phyloP scores from a whole-genome alignment of 2,888 invertebrate species.

The Strigamia transsilvanica region DNA sequence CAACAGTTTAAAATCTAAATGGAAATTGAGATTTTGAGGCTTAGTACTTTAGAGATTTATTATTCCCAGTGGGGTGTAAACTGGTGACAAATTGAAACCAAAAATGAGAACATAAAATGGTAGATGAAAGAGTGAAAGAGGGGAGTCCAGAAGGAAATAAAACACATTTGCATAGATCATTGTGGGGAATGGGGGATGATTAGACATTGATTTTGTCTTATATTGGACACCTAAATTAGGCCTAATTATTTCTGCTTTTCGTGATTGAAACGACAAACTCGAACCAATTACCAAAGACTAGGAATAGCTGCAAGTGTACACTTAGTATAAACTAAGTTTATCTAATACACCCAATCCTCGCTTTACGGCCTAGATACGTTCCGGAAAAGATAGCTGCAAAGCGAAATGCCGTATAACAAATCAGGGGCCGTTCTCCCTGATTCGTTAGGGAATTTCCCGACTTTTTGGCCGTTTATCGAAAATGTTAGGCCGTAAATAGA shows the following conservation, averaged over 20 bases:
- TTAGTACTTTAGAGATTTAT: slow-evolving; percentile 1
- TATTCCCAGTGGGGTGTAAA: slow-evolving; percentile 30
- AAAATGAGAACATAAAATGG: slow-evolving; percentile 24
- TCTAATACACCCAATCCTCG: too few species aligned
- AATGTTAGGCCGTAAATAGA: too few species aligned
- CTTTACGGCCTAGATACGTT: too few species aligned
- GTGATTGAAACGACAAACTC: too few species aligned
- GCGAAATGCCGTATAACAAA: too few species aligned
- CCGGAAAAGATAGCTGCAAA: too few species aligned
- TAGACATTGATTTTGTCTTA: slow-evolving; percentile 6
- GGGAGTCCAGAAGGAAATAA: neutral
- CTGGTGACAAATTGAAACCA: slow-evolving; percentile 24
- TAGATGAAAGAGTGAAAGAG: neutral
- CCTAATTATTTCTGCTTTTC: neutral
- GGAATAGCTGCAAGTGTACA: too few species aligned
- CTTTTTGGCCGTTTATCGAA: too few species aligned
- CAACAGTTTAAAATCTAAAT: neutral
- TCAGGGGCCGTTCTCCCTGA: too few species aligned
- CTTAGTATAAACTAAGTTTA: too few species aligned
- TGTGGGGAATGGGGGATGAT: neutral
- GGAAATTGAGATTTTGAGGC: slow-evolving; percentile 1
- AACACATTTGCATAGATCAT: neutral
- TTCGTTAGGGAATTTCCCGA: too few species aligned
- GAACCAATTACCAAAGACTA: too few species aligned
- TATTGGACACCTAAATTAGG: slow-evolving; percentile 6